These are phyloP conservation scores for Polydesmus complanatus DNA, from an alignment of 2,888 invertebrate species.

Conservation along the genomic window DNA sequence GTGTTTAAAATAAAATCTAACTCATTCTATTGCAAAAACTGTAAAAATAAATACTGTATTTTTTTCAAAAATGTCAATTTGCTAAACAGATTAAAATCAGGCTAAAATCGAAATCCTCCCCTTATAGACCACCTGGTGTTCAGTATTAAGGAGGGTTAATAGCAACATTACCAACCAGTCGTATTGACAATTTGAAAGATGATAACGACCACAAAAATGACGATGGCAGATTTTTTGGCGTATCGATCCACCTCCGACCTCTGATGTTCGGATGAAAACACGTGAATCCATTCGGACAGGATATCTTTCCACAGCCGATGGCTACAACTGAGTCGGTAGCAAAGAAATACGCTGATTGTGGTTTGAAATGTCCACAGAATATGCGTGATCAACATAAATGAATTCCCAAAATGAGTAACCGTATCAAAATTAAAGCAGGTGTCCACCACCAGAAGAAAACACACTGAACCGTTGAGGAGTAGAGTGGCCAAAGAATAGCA, in stretches of 20 bases:
- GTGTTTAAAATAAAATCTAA: too few species aligned
- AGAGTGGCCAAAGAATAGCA: background rate
- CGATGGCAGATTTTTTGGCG: background rate
- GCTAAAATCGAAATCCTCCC: too few species aligned
- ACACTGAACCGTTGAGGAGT: background rate
- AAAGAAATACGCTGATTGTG: background rate
- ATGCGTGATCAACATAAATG: background rate
- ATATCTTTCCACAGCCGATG: background rate
- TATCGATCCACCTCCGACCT: background rate
- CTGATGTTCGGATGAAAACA: background rate
- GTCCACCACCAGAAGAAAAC: background rate
- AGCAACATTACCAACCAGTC: too few species aligned
- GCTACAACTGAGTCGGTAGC: background rate
- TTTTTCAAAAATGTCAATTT: too few species aligned
- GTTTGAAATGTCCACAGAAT: background rate
- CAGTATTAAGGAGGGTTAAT: too few species aligned
- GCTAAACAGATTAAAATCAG: too few species aligned
- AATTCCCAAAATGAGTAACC: background rate
- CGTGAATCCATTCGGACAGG: background rate
- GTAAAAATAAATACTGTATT: too few species aligned
- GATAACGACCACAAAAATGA: background rate
- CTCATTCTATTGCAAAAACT: too few species aligned
- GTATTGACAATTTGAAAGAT: background rate
- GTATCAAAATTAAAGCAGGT: background rate
- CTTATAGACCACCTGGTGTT: too few species aligned